phyloP scores from a whole-genome alignment of 92 coral and sea anemone genomes.

The Porites divaricata region DNA sequence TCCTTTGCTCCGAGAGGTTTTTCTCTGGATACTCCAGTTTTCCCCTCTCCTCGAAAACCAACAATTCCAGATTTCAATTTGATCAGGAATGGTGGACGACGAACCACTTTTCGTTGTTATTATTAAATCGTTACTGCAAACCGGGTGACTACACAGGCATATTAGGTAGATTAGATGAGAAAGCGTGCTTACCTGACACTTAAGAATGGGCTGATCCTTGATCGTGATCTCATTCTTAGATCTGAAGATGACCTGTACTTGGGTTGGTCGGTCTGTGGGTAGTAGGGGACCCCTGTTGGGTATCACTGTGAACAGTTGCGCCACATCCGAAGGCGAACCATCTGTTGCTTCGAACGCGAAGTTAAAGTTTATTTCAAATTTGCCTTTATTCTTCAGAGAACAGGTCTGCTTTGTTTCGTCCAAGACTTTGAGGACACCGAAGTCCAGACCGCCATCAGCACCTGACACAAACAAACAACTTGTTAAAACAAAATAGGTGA shows the following conservation, averaged over 20 bases:
- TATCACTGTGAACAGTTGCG: constrained; percentile 84
- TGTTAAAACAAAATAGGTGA: not conserved
- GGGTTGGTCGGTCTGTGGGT: constrained; percentile 97
- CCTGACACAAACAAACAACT: constrained; percentile 47
- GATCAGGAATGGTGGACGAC: no score
- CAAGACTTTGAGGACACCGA: constrained; percentile 93
- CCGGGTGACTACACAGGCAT: no score
- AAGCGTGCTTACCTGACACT: constrained; percentile 82
- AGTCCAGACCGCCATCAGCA: constrained; percentile 99
- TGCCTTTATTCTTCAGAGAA: constrained; percentile 97
- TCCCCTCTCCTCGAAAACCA: no score
- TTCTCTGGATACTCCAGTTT: no score
- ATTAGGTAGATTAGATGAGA: no score
- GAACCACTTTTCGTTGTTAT: no score
- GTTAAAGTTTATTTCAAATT: constrained; percentile 96
- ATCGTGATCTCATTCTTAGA: constrained; percentile 89
- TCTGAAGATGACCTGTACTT: constrained; percentile 94
- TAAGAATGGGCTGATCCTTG: constrained; percentile 91
- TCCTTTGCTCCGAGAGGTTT: no score
- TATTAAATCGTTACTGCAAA: no score
- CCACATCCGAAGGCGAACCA: constrained; percentile 71
- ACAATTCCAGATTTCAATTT: no score
- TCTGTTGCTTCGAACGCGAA: constrained; percentile 85
- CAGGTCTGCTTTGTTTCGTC: constrained; percentile 96
- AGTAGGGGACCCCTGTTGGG: constrained; percentile 92